These are phyloP conservation scores for Onthophagus sagittarius DNA, from an alignment of 2,888 invertebrate species.

Conservation along the genomic window DNA sequence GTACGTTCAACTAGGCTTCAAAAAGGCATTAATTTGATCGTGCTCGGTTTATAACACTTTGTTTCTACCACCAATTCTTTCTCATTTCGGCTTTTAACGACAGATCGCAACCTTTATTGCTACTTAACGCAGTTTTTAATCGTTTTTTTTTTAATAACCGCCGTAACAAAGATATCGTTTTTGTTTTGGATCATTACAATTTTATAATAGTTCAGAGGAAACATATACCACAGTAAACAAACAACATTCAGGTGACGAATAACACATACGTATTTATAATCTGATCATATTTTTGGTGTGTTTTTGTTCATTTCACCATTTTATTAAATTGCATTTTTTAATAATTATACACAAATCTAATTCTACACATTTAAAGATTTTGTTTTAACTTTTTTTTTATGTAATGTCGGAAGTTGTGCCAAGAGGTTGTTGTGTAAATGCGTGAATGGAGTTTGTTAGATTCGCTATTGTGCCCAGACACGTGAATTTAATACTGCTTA, in stretches of 20 bases:
- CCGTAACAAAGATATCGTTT: not conserved
- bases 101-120: not conserved
- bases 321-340: conserved; percentile 31
- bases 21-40: conserved; percentile 28
- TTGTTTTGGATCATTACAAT: not conserved
- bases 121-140: not conserved
- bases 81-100: not conserved
- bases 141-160: conserved; percentile 4
- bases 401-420: conserved; percentile 31
- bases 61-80: not conserved
- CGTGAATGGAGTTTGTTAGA: conserved; percentile 20
- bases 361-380: conserved; percentile 45
- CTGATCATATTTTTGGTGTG: conserved; percentile 26
- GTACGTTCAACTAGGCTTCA: conserved; percentile 3
- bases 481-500: not conserved
- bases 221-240: conserved; percentile 42
- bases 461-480: conserved; percentile 3
- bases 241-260: conserved; percentile 45
- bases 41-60: not conserved
- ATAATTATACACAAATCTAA: conserved; percentile 41
- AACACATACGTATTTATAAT: conserved; percentile 33
- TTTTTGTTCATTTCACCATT: conserved; percentile 12
- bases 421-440: conserved; percentile 19
- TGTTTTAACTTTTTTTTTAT: not conserved
- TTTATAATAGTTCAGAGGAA: conserved; percentile 31